phyloP scores from a whole-genome alignment of 2,113 vertebrate species.

The Nettapus auritus region DNA sequence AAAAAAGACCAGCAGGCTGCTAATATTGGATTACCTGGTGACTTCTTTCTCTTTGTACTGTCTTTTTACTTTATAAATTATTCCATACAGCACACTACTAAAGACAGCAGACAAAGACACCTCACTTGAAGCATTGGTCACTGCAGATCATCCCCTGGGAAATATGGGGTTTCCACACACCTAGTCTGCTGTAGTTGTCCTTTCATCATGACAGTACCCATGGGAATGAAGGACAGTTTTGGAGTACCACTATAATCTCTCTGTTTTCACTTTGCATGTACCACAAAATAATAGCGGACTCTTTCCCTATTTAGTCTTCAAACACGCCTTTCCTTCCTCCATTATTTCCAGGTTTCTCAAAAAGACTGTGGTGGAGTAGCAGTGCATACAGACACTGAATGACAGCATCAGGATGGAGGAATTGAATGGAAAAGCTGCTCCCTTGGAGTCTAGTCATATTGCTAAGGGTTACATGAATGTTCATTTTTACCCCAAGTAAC shows the following conservation, averaged over 20 bases:
- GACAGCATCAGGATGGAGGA: neutral
- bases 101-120: neutral
- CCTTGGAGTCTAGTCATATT: neutral
- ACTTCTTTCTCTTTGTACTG: neutral
- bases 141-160: neutral
- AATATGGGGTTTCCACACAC: neutral
- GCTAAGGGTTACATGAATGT: neutral
- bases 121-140: neutral
- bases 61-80: neutral
- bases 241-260: neutral
- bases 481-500: neutral
- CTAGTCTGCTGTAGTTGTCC: neutral
- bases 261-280: neutral
- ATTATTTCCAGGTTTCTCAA: neutral
- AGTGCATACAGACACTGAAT: neutral
- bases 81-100: neutral
- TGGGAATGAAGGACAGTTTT: neutral
- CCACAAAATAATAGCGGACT: neutral
- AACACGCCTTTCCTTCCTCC: neutral
- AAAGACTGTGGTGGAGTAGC: neutral
- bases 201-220: neutral
- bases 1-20: neutral
- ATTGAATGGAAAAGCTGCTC: neutral
- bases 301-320: neutral
- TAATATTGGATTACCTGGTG: neutral